A percentile compares a stretch with the other conserved stretches of the same genome.
Evolutionary conservation across 2,797 vertebrate species (phyloP).

Genomic region (Myiothlypis chrysogaster): DNA sequence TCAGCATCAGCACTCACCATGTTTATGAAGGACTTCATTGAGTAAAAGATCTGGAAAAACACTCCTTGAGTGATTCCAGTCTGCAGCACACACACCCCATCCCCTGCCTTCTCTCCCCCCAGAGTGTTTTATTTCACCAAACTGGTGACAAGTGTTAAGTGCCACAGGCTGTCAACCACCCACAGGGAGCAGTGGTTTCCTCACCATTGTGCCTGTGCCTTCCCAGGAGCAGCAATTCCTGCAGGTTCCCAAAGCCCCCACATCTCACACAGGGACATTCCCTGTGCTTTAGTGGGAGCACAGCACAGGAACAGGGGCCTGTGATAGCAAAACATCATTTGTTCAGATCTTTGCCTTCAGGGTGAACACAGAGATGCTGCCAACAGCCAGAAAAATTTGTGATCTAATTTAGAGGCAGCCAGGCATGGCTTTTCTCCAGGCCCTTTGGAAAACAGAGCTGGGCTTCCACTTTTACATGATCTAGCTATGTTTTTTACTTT

Average conservation of each 20-base stretch:
- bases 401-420: slow-evolving; percentile 82
- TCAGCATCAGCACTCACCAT: neutral
- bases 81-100: neutral
- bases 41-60: neutral
- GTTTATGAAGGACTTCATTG: neutral
- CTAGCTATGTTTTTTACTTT: neutral
- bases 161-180: neutral
- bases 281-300: slow-evolving; percentile 1
- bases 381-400: slow-evolving; percentile 82
- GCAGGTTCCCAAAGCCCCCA: neutral
- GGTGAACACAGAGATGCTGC: slow-evolving; percentile 73
- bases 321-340: slow-evolving; percentile 75
- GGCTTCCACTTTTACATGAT: slow-evolving; percentile 14
- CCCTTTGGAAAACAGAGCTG: slow-evolving; percentile 58
- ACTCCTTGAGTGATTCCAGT: neutral
- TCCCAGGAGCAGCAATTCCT: neutral
- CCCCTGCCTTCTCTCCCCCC: neutral
- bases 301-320: slow-evolving; percentile 55
- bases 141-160: neutral
- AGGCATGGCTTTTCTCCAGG: slow-evolving; percentile 71
- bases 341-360: slow-evolving; percentile 77
- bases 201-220: neutral
- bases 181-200: neutral
- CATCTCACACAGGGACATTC: neutral
- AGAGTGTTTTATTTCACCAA: neutral